Evolutionary conservation across 2,888 invertebrate genomes (phyloP), one percentile per base, ranked within the genome.

Genomic region (Lasiommata megera): DNA sequence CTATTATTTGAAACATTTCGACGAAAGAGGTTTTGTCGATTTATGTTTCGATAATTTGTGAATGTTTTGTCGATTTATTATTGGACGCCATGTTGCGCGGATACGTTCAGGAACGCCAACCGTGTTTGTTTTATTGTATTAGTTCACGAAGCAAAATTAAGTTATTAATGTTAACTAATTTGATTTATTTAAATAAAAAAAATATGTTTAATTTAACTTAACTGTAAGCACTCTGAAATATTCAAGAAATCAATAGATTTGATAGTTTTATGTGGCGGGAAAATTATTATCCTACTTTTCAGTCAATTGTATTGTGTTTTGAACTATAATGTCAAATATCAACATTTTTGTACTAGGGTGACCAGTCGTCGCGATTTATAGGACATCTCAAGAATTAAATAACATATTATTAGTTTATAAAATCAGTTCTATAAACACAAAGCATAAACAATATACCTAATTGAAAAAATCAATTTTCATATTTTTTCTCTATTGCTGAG

Each of bases 1-100:
- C 56, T 76, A 63, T 79, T 73, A 73, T 70, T 60, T 73, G 73
- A 74, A 77, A 71, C 62, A 63, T 73, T 74, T 76, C 66, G 46
- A 7, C 17, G 51, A 44, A 61, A 66, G 69, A 44, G n/a, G 28
- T 48, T 55, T 67, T 50, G 37, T 65, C 68, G 58, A 16, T 34
- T 55, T 57, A 53, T 51, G 62, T 60, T 61, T 64, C 41, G 43
- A 23, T 62, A 61, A 61, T 64, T 65, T 64, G 52, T 56, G 43
- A 52, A 52, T 63, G 63, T 64, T 65, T 62, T 61, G 59, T 64
- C 66, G 61, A 67, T 64, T 63, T 64, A 54, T 17, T 55, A 43
- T 14, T 29, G 11, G 65, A 61, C 65, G 70, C 71, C 70, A 68
- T 71, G 48, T 68, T 62, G 64, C 57, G 65, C 54, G 47, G 54